Conservation (phyloP, 64 coral and sea anemone species). For the Astreopora myriophthalma region DNA sequence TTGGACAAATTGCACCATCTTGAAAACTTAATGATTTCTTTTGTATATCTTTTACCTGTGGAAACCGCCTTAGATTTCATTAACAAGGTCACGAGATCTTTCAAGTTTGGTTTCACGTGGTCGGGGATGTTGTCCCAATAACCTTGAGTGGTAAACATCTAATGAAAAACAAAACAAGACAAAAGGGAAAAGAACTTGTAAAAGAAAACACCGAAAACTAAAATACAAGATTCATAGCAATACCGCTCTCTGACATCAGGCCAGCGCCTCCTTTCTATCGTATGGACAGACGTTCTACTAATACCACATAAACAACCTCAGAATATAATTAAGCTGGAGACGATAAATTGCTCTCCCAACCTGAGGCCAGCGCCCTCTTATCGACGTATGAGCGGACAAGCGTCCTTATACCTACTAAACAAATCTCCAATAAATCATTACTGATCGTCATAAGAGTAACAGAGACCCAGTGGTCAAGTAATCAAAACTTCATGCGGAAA, state of each 20-base stretch:
- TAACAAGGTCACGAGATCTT: not conserved
- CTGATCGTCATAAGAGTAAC: not conserved
- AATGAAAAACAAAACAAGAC: too few species aligned
- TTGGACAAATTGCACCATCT: conserved; percentile 6
- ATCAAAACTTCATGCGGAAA: conserved; percentile 22
- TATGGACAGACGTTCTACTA: too few species aligned
- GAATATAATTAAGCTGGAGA: too few species aligned
- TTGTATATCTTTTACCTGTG: conserved; percentile 1
- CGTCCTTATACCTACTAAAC: not conserved
- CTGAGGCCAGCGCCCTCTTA: not conserved
- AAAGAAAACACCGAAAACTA: too few species aligned
- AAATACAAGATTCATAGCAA: too few species aligned
- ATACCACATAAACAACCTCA: too few species aligned
- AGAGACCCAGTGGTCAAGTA: not conserved
- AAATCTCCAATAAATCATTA: not conserved
- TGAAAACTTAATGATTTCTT: conserved; percentile 56
- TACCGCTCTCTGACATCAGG: too few species aligned
- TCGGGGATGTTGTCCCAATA: not conserved
- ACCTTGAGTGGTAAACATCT: not conserved
- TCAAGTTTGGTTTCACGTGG: not conserved
- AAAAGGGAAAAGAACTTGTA: too few species aligned
- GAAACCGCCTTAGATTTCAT: not conserved
- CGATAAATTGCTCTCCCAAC: not conserved
- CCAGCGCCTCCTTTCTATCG: too few species aligned
- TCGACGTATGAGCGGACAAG: not conserved